Evolutionary conservation across 2,888 invertebrate species (phyloP).

Genomic region (Blastobasis adustella): DNA sequence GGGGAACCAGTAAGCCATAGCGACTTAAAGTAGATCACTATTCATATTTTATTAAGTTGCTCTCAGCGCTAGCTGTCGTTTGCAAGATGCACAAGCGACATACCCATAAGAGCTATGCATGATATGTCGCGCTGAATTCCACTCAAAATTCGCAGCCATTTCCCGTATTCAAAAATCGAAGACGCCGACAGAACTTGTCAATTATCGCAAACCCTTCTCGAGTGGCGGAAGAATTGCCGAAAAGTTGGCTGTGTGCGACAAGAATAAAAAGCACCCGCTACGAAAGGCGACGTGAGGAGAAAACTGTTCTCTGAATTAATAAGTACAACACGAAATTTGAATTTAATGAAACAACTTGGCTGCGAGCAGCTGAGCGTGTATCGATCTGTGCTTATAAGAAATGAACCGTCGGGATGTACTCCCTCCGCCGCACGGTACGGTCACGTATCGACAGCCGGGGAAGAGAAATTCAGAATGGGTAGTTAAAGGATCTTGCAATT

Average conservation of each 20-base stretch:
- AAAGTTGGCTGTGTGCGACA: slow-evolving; percentile 30
- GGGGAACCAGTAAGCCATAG: not conserved
- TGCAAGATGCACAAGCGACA: no score
- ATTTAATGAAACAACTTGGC: slow-evolving; percentile 75
- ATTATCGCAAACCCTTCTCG: slow-evolving; percentile 17
- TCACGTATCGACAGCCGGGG: no score
- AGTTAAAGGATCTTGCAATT: not conserved
- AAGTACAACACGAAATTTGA: slow-evolving; percentile 75
- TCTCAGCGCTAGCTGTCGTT: no score
- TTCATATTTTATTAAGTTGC: no score
- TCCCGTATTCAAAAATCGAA: no score
- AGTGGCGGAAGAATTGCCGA: slow-evolving; percentile 20
- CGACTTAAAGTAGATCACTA: no score
- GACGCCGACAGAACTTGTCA: slow-evolving; percentile 13
- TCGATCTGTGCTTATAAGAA: slow-evolving; percentile 57
- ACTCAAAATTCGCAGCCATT: no score
- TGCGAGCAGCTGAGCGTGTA: slow-evolving; percentile 62
- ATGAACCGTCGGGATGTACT: slow-evolving; percentile 27
- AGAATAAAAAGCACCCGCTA: slow-evolving; percentile 59
- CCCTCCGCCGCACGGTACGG: not conserved
- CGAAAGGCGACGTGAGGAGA: slow-evolving; percentile 46
- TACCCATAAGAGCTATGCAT: no score
- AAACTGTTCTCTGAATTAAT: slow-evolving; percentile 69
- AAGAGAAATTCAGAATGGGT: no score
- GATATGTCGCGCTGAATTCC: no score